These are phyloP conservation scores for Panthera tigris DNA, from an alignment of 2,113 vertebrate genomes.

Conservation along the genomic window DNA sequence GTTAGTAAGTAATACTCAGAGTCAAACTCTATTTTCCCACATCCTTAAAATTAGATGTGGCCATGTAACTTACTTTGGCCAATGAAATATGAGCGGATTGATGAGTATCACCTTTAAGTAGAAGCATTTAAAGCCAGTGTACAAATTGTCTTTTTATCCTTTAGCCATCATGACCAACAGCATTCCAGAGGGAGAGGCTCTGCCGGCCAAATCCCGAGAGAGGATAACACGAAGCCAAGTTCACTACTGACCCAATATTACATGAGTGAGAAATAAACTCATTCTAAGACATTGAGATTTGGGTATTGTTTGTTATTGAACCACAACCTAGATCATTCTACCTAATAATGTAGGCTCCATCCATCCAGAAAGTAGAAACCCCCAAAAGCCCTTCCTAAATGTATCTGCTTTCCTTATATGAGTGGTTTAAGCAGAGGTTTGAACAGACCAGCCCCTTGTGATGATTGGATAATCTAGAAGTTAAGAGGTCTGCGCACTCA, in stretches of 20 bases:
- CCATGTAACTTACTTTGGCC: neutral
- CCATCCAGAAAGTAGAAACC: neutral
- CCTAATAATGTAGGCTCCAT: neutral
- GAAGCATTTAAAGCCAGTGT: neutral
- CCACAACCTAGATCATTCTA: neutral
- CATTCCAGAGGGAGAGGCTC: neutral
- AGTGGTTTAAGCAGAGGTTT: neutral
- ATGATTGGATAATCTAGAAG: neutral
- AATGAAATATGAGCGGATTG: neutral
- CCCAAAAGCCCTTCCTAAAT: neutral
- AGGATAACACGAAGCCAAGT: neutral
- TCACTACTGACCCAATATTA: neutral
- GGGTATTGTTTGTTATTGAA: neutral
- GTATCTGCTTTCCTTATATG: neutral
- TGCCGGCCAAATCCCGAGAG: neutral
- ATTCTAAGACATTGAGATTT: neutral
- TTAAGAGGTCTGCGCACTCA: neutral
- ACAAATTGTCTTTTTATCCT: neutral
- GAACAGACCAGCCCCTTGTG: neutral
- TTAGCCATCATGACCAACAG: neutral
- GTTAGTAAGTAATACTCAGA: conserved; percentile 57
- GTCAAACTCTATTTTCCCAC: neutral
- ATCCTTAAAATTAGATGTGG: neutral
- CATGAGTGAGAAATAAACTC: neutral
- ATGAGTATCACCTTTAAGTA: neutral